Base-by-base conservation (phyloP, 2,797 vertebrate genomes). In the Aphelocoma californica region DNA sequence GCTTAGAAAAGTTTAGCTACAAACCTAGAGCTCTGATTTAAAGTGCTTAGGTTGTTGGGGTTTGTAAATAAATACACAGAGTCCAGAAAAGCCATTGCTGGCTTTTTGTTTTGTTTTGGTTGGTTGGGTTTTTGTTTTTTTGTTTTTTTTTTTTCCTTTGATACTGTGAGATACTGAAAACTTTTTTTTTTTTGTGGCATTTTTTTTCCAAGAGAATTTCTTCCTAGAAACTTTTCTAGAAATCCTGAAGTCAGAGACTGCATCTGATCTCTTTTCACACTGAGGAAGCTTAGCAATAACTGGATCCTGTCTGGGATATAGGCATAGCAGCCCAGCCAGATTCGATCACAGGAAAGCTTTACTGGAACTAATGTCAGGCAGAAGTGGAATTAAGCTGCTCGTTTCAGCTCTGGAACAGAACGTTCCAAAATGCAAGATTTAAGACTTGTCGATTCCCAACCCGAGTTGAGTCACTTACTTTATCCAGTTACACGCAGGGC, bases 351-450 rank as follows among this genome's bases (percentile, higher is more conserved):
- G 75, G 36, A 91, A 88, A 93, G 75, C 85, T 94, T 92, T 73
- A 36, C 81, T 61, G 78, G 84, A 91, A 71, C 79, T 88, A 36
- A 82, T n/a, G 61, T 88, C 50, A 74, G 72, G 61, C 69, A 94
- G 82, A 80, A 78, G 60, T 0, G 0, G 75, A 95, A 95, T 95
- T 92, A 87, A 92, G 79, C 87, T 85, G 60, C 85, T 87, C 85
- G 71, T 94, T 95, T 95, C 75, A 80, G 79, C 61, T 83, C 72
- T 83, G 88, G 93, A 90, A 86, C 77, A 72, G 62, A 61, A 56
- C 28, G 16, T 94, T 93, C 62, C 5, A 40, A 90, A 92, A 94
- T 8, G 8, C 31, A 23, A 42, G 73, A 45, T 90, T 48, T 90
- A 80, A 74, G 69, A 29, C 58, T 88, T 84, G 82, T 94, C 14